A percentile compares a stretch with the other conserved stretches of the same genome.
Conservation (phyloP, 1,140 invertebrate species). For the Nylanderia fulva region DNA sequence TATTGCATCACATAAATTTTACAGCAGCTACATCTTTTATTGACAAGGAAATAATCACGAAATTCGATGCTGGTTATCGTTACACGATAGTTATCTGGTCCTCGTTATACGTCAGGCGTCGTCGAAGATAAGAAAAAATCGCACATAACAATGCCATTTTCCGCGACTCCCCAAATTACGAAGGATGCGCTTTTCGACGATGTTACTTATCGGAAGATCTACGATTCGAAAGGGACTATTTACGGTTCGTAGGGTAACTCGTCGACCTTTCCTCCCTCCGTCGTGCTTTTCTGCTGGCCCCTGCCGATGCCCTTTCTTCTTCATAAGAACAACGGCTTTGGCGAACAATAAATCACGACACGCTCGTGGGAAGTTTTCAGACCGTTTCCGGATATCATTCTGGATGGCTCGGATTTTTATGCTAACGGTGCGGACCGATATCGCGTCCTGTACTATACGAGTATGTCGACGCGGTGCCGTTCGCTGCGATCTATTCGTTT, state of each 20-base stretch:
- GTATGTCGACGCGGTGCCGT: not conserved
- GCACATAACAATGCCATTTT: conserved; percentile 59
- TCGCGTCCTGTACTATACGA: conserved; percentile 44
- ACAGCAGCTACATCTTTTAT: not conserved
- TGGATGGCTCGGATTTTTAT: conserved; percentile 79
- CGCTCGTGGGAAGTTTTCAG: conserved; percentile 75
- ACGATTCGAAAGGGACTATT: conserved; percentile 82
- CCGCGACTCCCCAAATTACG: conserved; percentile 43
- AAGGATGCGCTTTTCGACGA: conserved; percentile 62
- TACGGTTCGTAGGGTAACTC: conserved; percentile 76
- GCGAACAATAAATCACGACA: conserved; percentile 77
- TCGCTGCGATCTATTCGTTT: conserved; percentile 11
- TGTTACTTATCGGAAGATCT: conserved; percentile 81
- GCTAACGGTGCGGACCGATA: conserved; percentile 72
- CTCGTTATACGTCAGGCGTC: conserved; percentile 35
- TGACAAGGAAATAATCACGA: not conserved
- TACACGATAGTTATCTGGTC: conserved; percentile 64
- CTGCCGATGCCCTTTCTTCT: conserved; percentile 32
- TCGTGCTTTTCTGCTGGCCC: conserved; percentile 63
- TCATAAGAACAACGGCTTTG: conserved; percentile 64
- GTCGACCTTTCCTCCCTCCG: conserved; percentile 69
- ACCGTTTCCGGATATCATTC: conserved; percentile 72
- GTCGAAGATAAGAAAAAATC: conserved; percentile 79
- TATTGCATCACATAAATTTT: conserved; percentile 3
- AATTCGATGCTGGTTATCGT: conserved; percentile 13